phyloP scores from a whole-genome alignment of 2,113 vertebrate species.

The Butorides virescens region DNA sequence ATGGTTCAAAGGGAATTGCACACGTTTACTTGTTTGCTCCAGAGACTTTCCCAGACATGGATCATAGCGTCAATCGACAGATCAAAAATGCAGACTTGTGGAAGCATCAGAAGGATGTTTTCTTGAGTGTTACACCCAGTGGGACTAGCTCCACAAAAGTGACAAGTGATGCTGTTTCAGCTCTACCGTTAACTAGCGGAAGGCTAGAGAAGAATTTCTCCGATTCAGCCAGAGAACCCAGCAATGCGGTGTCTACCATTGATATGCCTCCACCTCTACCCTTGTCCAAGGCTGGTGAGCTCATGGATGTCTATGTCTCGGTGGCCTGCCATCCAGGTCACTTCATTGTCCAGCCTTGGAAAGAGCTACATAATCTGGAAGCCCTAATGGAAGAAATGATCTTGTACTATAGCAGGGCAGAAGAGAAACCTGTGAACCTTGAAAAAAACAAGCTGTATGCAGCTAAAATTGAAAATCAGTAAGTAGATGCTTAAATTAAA shows the following conservation, averaged over 20 bases:
- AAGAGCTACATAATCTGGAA: constrained; percentile 88
- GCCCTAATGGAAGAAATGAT: constrained; percentile 95
- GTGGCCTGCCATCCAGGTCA: constrained; percentile 92
- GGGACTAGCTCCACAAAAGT: background rate
- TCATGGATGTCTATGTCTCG: constrained; percentile 88
- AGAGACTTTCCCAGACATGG: constrained; percentile 70
- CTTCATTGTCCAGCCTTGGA: constrained; percentile 92
- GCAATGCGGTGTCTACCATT: background rate
- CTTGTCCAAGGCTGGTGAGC: constrained; percentile 81
- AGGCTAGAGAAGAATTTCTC: constrained; percentile 27
- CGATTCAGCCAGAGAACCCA: constrained; percentile 21
- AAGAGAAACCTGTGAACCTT: constrained; percentile 65
- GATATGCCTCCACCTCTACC: constrained; percentile 77
- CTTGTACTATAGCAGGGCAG: constrained; percentile 84
- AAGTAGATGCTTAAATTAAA: constrained; percentile 55
- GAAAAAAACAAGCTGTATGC: constrained; percentile 87
- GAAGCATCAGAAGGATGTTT: constrained; percentile 90
- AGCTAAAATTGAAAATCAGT: constrained; percentile 91
- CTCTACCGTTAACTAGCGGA: background rate
- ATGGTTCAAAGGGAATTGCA: constrained; percentile 70
- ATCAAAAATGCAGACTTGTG: constrained; percentile 81
- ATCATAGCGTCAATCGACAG: constrained; percentile 83
- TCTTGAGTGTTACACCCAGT: constrained; percentile 75
- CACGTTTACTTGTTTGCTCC: constrained; percentile 85
- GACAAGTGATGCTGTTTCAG: background rate